Conservation (phyloP, 2,888 invertebrate species). For the Syritta pipiens region DNA sequence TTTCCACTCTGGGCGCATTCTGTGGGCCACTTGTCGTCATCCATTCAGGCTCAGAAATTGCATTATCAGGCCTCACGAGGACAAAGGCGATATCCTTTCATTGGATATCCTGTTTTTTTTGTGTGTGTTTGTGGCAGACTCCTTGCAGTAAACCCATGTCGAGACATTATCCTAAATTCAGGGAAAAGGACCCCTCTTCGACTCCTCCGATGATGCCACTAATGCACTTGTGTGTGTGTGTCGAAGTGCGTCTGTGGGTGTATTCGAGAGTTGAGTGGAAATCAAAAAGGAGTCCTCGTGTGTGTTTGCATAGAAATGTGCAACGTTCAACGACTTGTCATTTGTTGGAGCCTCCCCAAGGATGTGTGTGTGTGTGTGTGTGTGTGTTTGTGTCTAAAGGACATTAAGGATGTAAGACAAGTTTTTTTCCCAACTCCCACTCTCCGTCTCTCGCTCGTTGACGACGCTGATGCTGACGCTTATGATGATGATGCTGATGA, state of each 20-base stretch:
- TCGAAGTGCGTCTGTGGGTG: not conserved
- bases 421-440: not conserved
- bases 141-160: conserved; percentile 13
- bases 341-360: conserved; percentile 31
- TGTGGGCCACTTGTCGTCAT: not conserved
- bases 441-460: not conserved
- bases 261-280: too few relatives aligned
- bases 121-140: not conserved
- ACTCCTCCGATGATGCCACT: not conserved
- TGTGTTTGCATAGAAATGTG: conserved; percentile 57
- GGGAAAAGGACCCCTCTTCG: conserved; percentile 9
- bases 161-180: conserved; percentile 31
- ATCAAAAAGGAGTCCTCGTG: too few relatives aligned
- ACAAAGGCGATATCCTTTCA: conserved; percentile 3
- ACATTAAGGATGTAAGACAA: conserved; percentile 46
- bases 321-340: conserved; percentile 51
- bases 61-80: conserved; percentile 22
- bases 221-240: conserved; percentile 5
- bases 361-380: not conserved
- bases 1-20: too few relatives aligned
- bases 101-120: not conserved
- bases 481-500: conserved; percentile 57
- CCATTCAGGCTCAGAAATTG: conserved; percentile 19
- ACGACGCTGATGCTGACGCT: conserved; percentile 6
- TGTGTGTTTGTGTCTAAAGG: conserved; percentile 23